phyloP scores from a whole-genome alignment of 2,797 vertebrate genomes.

The Xenops minutus region DNA sequence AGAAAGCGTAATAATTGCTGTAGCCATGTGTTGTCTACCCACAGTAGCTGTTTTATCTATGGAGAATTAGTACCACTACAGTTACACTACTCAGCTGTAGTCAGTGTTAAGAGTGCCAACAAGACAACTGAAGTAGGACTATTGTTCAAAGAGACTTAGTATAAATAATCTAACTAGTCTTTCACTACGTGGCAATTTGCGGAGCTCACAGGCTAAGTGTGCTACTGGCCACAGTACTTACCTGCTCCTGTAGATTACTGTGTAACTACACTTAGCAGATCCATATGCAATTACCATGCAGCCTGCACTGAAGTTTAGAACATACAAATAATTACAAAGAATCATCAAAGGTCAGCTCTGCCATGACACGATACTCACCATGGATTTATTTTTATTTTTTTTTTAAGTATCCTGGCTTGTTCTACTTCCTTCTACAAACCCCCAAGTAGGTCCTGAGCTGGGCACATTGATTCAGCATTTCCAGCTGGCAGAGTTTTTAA shows the following conservation, averaged over 20 bases:
- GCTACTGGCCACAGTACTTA: background rate
- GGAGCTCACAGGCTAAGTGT: background rate
- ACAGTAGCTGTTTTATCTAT: background rate
- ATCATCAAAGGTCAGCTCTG: background rate
- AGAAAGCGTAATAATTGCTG: background rate
- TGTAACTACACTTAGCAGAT: constrained; percentile 49
- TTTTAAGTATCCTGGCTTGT: background rate
- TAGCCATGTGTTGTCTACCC: background rate
- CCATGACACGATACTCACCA: background rate
- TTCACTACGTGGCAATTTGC: background rate
- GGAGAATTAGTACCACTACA: background rate
- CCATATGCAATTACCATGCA: constrained; percentile 45
- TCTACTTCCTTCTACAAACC: background rate
- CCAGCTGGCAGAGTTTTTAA: background rate
- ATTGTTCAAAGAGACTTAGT: background rate
- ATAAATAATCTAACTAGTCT: background rate
- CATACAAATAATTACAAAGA: constrained; percentile 34
- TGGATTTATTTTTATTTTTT: background rate
- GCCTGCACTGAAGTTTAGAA: constrained; percentile 54
- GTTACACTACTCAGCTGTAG: background rate
- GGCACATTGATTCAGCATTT: background rate
- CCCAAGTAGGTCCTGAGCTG: background rate
- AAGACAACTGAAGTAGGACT: background rate
- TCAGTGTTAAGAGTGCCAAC: background rate
- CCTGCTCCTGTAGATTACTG: constrained; percentile 22